Base-by-base conservation (phyloP, 2,888 invertebrate genomes). In the Perithous albicinctus region DNA sequence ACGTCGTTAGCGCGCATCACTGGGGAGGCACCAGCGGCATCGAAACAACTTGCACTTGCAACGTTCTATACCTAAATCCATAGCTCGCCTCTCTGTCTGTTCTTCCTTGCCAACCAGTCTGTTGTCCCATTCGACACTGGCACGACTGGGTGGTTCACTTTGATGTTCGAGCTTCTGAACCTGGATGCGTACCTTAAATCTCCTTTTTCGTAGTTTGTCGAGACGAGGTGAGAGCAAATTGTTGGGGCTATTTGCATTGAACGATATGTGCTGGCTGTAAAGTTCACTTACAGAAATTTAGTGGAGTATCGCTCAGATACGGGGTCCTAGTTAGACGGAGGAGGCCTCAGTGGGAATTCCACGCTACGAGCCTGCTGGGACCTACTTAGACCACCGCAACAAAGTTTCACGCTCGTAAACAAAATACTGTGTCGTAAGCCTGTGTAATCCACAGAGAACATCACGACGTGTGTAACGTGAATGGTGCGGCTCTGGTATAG, bases 1-100 rank as follows among this genome's bases (percentile, higher is more conserved):
- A 46, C 43, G 46, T 72, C 72, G 72, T 72, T 72, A 72, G 72
- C 72, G 72, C 51, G 56, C 72, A 72, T 72, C 59, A 32, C 56
- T 46, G 15, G 43, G 8, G 43, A 23, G n/a, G n/a, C 43, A 69
- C 18, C 51, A 38, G 72, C 56, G 56, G 38, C 69, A 61, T 20
- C 18, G 26, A 41, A 43, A 72, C 59, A 56, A 23, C 38, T 38
- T 38, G 38, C 38, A 38, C 63, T 23, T 38, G n/a, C 18, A 23
- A n/a, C n/a, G n/a, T 41, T 41, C 38, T 8, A n/a, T 41, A n/a
- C 38, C 29, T 29, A 26, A 10, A 54, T 23, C 18, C 56, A 38
- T 38, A n/a, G 15, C 12, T 56, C 29, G 20, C 23, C 15, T 70
- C 54, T 26, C 43, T 41, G 18, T 61, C 61, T 15, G 18, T 2